Base-by-base conservation (phyloP, 2,888 invertebrate genomes). In the Metallyticus violacea region DNA sequence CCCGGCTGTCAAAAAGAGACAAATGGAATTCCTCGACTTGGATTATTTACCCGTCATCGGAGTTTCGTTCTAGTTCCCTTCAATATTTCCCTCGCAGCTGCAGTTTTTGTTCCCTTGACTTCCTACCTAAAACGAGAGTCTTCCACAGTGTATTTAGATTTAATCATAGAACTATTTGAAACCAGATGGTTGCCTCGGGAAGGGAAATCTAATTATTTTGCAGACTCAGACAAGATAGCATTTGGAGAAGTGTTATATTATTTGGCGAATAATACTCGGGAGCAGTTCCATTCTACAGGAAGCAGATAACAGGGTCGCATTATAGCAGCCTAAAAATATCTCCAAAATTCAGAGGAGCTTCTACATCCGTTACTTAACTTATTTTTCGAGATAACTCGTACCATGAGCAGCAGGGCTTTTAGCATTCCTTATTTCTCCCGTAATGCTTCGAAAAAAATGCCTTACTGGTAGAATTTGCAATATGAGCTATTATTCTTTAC, bases 31-130 rank as follows among this genome's bases (percentile, higher is more conserved):
- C 76, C 62, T 28, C 40, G 83, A 22, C 7, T 30, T 28, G 29
- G 81, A 82, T 82, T 82, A 82, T 77, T 83, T 83, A 83, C 9
- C 81, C 81, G 81, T 40, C 81, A 81, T 81, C 26, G 81, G 26
- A 81, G 83, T 25, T 29, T 77, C 77, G 15, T 15, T 2, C 40
- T 22, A 15, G 40, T 62, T 62, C 22, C 40, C 40, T 62, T 9
- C 40, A 62, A 7, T 62, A 62, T 62, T 62, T 2, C 2, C 40
- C 9, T 0, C 15, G 40, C 15, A 62, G 40, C 40, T 62, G 40
- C 40, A 15, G 9, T 62, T 62, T 62, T 15, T 15, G 22, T 62
- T 15, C 40, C 22, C 22, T 15, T 2, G 15, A 62, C 40, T 62
- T 62, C 40, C 15, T 1, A 0, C 15, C 40, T 62, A 40, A 40